Evolutionary conservation across 2,888 invertebrate species (phyloP), one percentile per base, ranked within the genome.

Genomic region (Aporophyla nigra): DNA sequence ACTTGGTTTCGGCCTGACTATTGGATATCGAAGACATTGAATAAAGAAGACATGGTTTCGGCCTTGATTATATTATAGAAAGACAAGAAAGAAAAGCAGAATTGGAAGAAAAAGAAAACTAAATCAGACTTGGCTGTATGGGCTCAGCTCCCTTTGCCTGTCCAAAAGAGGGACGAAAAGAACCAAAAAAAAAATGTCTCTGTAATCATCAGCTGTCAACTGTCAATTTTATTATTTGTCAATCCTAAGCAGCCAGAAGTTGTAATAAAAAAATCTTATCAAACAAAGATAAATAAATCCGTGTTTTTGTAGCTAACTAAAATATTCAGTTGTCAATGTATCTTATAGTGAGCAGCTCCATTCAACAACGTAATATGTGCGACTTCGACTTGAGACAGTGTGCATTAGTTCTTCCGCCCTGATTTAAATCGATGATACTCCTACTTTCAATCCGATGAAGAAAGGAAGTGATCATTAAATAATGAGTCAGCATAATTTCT

Each of bases 401-500:
- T 89, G 76, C 74, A 76, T 82, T 77, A 83, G 82, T 87, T 83
- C 85, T 88, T 84, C 85, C 85, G 78, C 81, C 81, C 86, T 87
- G 76, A 89, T 81, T 93, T 76, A 85, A 76, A 88, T 90, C 88
- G 88, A 87, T 90, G 89, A 86, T 88, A 89, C 89, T 89, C 88
- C 88, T 90, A 90, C 90, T 89, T 90, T 89, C 84, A 83, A 73
- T 89, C 88, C 83, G 82, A 74, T 82, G 79, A 84, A 88, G 77
- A 83, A 87, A 88, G 87, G 85, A 91, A 92, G 84, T 91, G 82
- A 88, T 87, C 76, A 80, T 77, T 86, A 88, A 94, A 95, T 92
- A 93, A 96, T 96, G 96, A 96, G 93, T 96, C 95, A 94, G 84
- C 96, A 96, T 89, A 95, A 95, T 84, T 96, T 96, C 91, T 96